Evolutionary conservation across 2,113 vertebrate genomes (phyloP).

Genomic region (Turnix velox): DNA sequence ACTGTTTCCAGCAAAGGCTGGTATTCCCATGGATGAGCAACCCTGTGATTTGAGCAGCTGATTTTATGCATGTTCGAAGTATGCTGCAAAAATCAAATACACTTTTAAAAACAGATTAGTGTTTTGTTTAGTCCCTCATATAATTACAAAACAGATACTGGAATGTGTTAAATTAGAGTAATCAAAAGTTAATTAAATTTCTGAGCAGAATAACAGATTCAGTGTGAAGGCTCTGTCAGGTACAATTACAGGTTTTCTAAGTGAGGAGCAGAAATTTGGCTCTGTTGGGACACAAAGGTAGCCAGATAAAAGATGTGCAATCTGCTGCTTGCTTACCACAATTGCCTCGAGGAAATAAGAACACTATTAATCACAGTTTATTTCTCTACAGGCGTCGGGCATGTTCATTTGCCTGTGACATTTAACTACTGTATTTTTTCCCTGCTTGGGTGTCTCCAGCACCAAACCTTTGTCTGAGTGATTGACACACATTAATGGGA

Average conservation of each 20-base stretch:
- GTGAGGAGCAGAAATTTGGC: background rate
- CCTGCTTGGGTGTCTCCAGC: background rate
- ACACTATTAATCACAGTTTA: background rate
- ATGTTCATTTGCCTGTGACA: background rate
- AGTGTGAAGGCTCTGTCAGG: background rate
- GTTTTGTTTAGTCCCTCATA: slow-evolving; percentile 16
- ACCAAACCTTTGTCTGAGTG: background rate
- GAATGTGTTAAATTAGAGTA: background rate
- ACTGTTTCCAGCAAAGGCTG: background rate
- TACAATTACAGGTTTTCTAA: background rate
- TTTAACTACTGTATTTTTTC: background rate
- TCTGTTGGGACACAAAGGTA: background rate
- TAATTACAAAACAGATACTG: slow-evolving; percentile 5
- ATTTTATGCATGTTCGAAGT: background rate
- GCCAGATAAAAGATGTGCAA: background rate
- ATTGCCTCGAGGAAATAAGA: background rate
- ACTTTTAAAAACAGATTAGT: background rate
- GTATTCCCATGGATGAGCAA: background rate
- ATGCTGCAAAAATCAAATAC: background rate
- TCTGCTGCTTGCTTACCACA: background rate
- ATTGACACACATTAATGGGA: background rate
- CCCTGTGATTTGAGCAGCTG: background rate
- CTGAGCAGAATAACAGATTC: background rate
- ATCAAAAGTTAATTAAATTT: slow-evolving; percentile 30
- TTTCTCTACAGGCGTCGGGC: background rate